These are phyloP conservation scores for Coelopa pilipes DNA, from an alignment of 2,888 invertebrate species.

Conservation along the genomic window DNA sequence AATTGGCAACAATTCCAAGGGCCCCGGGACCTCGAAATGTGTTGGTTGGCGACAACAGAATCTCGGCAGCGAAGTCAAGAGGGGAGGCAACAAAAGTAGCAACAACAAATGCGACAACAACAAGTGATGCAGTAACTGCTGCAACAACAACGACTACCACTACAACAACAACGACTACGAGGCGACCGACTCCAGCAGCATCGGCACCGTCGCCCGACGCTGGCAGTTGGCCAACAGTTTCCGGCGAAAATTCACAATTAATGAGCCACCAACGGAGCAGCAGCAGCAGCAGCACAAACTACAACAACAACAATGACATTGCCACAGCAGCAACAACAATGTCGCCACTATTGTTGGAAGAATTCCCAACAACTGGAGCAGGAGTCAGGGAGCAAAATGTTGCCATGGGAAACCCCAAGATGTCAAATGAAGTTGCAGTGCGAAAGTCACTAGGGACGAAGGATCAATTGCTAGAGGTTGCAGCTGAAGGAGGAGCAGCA, in stretches of 20 bases:
- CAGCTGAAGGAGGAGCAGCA: neutral
- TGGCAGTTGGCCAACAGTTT: neutral
- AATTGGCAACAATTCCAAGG: slow-evolving; percentile 22
- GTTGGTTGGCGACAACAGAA: neutral
- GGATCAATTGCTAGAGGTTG: neutral
- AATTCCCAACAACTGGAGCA: too few species aligned
- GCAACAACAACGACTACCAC: neutral
- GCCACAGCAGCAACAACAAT: slow-evolving; percentile 8
- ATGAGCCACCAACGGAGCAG: slow-evolving; percentile 13
- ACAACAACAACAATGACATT: slow-evolving; percentile 8
- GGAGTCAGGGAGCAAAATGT: too few species aligned
- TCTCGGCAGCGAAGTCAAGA: slow-evolving; percentile 2
- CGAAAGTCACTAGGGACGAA: neutral
- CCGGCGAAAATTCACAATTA: slow-evolving; percentile 2
- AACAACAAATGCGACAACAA: neutral
- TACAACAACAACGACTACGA: neutral
- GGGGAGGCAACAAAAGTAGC: neutral
- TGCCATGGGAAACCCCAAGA: neutral
- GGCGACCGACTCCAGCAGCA: too few species aligned
- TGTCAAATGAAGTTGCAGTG: neutral
- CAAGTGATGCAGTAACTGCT: neutral
- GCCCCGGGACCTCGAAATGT: neutral
- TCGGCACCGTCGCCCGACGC: neutral
- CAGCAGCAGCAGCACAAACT: neutral
- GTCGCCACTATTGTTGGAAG: neutral